Evolutionary conservation across 2,888 invertebrate species (phyloP).

Genomic region (Eilema griseolum): DNA sequence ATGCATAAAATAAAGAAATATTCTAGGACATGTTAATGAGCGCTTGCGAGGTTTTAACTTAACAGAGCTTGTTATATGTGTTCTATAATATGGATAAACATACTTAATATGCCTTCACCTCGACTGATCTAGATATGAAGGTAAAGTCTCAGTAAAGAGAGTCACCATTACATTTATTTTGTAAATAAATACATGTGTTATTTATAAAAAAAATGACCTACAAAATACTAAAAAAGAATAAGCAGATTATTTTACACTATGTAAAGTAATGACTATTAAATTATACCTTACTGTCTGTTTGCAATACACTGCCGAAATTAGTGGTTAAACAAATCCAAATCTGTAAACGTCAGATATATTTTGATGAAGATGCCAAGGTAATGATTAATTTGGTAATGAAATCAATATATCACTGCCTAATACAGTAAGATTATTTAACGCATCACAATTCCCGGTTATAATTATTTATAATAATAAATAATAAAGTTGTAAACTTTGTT

Average conservation of each 20-base stretch:
- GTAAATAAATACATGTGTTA: no score
- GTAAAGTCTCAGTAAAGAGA: no score
- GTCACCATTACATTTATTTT: no score
- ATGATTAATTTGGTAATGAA: not conserved
- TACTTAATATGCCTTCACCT: no score
- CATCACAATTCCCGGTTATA: not conserved
- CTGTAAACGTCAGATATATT: not conserved
- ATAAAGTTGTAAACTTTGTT: no score
- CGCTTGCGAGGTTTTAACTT: not conserved
- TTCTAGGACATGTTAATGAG: not conserved
- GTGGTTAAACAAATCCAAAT: slow-evolving; percentile 2
- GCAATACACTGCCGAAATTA: not conserved
- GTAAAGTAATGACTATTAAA: not conserved
- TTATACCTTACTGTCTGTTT: not conserved
- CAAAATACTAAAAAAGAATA: no score
- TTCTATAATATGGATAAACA: not conserved
- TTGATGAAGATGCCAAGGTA: not conserved
- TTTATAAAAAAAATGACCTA: no score
- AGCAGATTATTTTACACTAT: not conserved
- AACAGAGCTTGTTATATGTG: not conserved
- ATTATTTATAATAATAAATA: no score
- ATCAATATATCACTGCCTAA: not conserved
- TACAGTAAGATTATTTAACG: not conserved
- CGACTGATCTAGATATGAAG: no score
- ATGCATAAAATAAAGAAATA: not conserved